Conservation (phyloP, 1,140 invertebrate genomes). For the Palaemon carinicauda region DNA sequence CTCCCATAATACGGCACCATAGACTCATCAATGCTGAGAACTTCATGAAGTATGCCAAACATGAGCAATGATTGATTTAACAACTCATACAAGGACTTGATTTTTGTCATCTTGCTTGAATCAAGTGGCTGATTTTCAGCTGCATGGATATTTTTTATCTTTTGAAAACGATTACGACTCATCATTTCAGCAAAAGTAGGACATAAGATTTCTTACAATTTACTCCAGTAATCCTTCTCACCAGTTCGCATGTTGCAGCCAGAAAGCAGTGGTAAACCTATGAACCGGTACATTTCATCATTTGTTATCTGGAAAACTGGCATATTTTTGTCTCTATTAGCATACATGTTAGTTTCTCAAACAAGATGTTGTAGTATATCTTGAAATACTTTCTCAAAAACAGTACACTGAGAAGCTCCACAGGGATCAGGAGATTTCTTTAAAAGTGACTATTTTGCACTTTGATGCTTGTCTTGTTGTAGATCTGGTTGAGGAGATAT, state of each 20-base stretch:
- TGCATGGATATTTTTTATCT: constrained; percentile 28
- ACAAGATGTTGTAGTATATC: not conserved
- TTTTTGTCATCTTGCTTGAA: constrained; percentile 58
- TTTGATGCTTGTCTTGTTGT: constrained; percentile 4
- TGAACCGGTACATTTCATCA: constrained; percentile 20
- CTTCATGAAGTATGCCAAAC: constrained; percentile 59
- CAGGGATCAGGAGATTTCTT: not conserved
- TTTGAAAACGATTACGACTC: constrained; percentile 33
- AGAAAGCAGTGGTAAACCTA: constrained; percentile 12
- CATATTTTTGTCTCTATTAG: not conserved
- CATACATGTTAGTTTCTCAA: constrained; percentile 6
- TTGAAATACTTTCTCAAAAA: constrained; percentile 14
- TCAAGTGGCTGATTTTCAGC: constrained; percentile 34
- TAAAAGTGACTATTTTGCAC: not conserved
- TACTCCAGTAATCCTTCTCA: constrained; percentile 4
- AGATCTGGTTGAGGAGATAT: too few relatives aligned
- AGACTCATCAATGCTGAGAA: constrained; percentile 65
- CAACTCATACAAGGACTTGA: constrained; percentile 59
- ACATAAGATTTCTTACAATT: not conserved
- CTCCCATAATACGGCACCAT: constrained; percentile 68
- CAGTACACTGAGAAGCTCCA: not conserved
- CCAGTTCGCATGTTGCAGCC: constrained; percentile 1
- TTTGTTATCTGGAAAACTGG: not conserved
- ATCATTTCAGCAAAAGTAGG: constrained; percentile 21
- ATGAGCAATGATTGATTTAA: constrained; percentile 59